Percentiles rank a stretch among this genome's conserved stretches.
Evolutionary conservation across 2,113 vertebrate species (phyloP).

Genomic region (Mesembrinibis cayennensis): DNA sequence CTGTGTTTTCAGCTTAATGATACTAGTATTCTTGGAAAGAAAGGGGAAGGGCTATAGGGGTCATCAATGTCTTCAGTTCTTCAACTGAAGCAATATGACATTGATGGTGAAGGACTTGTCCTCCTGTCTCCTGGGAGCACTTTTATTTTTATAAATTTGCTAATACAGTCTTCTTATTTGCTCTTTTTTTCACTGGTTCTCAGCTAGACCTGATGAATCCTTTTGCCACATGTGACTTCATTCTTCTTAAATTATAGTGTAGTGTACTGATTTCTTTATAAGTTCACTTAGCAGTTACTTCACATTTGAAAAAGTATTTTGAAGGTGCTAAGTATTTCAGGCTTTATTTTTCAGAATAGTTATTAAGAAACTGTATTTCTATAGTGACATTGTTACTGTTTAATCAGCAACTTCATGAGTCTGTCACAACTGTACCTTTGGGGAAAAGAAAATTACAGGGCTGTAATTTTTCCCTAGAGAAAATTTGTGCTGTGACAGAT

Average conservation of each 20-base stretch:
- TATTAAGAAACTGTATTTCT: conserved; percentile 12
- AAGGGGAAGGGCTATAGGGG: background rate
- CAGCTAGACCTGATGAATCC: background rate
- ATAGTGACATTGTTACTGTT: background rate
- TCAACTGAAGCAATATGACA: background rate
- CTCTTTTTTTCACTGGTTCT: background rate
- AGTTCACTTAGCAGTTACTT: background rate
- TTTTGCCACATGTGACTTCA: background rate
- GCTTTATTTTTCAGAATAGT: background rate
- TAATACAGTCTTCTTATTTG: background rate
- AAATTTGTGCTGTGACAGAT: conserved; percentile 14
- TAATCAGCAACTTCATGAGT: conserved; percentile 32
- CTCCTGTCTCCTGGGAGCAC: background rate
- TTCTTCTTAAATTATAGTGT: background rate
- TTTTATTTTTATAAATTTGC: background rate
- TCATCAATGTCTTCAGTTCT: background rate
- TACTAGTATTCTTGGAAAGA: background rate
- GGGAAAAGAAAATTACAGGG: conserved; percentile 26
- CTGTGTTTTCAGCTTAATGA: background rate
- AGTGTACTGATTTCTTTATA: background rate
- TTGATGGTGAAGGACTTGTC: background rate
- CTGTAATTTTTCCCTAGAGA: background rate
- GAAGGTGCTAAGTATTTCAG: background rate
- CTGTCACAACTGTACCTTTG: conserved; percentile 12
- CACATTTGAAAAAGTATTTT: background rate